These are phyloP conservation scores for Rhodeus uyekii DNA, from an alignment of 2,797 vertebrate species.

Conservation along the genomic window DNA sequence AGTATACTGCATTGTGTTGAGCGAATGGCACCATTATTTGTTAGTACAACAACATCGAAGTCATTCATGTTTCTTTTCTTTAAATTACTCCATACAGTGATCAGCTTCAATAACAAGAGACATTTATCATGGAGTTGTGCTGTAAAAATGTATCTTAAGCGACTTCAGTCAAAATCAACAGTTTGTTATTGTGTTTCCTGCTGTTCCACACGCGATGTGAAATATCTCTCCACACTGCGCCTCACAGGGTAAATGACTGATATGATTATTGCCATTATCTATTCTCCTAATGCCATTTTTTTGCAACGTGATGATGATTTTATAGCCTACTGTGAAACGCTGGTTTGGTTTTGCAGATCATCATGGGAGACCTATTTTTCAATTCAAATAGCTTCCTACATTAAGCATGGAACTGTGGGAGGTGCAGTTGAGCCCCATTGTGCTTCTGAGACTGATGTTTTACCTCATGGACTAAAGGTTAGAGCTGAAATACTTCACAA, in stretches of 20 bases:
- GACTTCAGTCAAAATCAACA: conserved; percentile 47
- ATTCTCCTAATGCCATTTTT: conserved; percentile 44
- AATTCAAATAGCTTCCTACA: conserved; percentile 67
- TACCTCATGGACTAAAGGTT: conserved; percentile 15
- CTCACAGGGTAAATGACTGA: conserved; percentile 46
- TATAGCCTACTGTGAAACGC: conserved; percentile 54
- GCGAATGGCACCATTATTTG: background rate
- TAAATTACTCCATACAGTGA: background rate
- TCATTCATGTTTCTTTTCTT: background rate
- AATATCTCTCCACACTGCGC: conserved; percentile 39
- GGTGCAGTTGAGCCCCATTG: conserved; percentile 60
- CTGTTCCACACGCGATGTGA: conserved; percentile 45
- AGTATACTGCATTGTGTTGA: background rate
- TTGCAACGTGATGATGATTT: conserved; percentile 49
- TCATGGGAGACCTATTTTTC: conserved; percentile 65
- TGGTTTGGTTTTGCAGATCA: conserved; percentile 62
- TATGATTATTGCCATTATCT: conserved; percentile 60
- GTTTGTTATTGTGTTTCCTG: conserved; percentile 43
- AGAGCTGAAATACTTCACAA: background rate
- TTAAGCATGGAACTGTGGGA: conserved; percentile 68
- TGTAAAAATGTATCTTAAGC: conserved; percentile 53
- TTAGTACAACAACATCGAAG: background rate
- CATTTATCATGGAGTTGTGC: conserved; percentile 49
- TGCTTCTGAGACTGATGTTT: conserved; percentile 47
- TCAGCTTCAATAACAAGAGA: conserved; percentile 41